These are phyloP conservation scores for Linnaemya vulpina DNA, from an alignment of 2,888 invertebrate genomes.

Conservation along the genomic window DNA sequence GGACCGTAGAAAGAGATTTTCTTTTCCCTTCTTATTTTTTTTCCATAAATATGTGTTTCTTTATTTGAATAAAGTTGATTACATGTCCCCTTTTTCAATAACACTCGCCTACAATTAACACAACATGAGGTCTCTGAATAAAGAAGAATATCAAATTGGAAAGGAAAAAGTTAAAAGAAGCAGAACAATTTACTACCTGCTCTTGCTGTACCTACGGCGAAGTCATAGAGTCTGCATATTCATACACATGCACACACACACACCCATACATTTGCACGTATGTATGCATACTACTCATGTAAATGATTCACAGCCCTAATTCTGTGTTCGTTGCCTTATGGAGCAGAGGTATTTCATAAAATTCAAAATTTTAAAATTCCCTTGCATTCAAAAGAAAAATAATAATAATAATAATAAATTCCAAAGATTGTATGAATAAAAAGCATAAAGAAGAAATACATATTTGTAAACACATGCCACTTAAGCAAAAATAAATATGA, in stretches of 20 bases:
- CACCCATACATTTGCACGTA: no score
- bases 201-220: neutral
- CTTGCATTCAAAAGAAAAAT: constrained; percentile 14
- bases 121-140: constrained; percentile 60
- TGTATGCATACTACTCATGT: no score
- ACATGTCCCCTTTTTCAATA: constrained; percentile 61
- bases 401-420: no score
- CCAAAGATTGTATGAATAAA: neutral
- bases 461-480: constrained; percentile 34
- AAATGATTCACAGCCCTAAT: neutral
- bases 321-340: neutral
- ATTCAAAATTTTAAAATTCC: constrained; percentile 51
- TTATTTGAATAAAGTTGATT: constrained; percentile 40
- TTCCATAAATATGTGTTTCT: neutral
- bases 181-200: constrained; percentile 27
- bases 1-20: neutral
- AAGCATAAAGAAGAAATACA: neutral
- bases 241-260: no score
- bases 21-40: neutral
- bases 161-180: constrained; percentile 11
- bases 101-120: constrained; percentile 65
- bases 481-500: constrained; percentile 32
- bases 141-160: constrained; percentile 16
- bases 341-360: constrained; percentile 42
- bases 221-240: constrained; percentile 10